Percentiles rank a stretch among this genome's conserved stretches.
Evolutionary conservation across 2,888 invertebrate species (phyloP).

Genomic region (Ametastegia equiseti): DNA sequence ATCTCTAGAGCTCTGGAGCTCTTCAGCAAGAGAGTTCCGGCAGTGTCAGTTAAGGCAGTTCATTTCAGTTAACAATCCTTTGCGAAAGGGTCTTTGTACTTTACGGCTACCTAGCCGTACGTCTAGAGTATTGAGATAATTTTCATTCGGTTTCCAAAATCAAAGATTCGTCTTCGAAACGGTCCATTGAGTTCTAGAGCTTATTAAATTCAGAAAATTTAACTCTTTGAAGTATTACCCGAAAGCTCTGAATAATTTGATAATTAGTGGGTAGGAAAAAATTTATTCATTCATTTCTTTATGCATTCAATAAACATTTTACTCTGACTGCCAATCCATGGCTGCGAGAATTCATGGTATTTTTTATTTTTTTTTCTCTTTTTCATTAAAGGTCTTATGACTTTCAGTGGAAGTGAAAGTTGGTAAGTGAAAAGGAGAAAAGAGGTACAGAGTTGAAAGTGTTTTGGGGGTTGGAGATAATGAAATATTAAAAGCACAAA

Average conservation of each 20-base stretch:
- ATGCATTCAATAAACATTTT: not conserved
- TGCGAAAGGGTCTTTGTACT: not conserved
- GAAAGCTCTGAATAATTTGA: not conserved
- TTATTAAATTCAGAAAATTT: not conserved
- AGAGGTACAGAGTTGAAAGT: not conserved
- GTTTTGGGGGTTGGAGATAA: not conserved
- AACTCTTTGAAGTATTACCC: not conserved
- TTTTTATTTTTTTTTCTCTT: too few relatives aligned
- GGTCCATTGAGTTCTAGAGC: not conserved
- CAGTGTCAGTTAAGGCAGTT: not conserved
- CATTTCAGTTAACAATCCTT: constrained; percentile 30
- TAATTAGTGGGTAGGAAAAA: not conserved
- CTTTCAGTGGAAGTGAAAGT: not conserved
- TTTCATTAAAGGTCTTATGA: not conserved
- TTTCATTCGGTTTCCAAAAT: not conserved
- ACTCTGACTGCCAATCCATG: not conserved
- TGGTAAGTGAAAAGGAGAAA: not conserved
- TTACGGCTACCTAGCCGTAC: not conserved
- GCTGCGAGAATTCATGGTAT: too few relatives aligned
- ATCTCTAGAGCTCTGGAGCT: not conserved
- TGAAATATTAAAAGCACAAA: not conserved
- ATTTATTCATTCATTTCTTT: not conserved
- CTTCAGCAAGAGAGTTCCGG: not conserved
- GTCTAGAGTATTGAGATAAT: not conserved
- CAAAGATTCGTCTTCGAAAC: not conserved